Base-by-base conservation (phyloP, 2,888 invertebrate species). In the Diarsia brunnea region DNA sequence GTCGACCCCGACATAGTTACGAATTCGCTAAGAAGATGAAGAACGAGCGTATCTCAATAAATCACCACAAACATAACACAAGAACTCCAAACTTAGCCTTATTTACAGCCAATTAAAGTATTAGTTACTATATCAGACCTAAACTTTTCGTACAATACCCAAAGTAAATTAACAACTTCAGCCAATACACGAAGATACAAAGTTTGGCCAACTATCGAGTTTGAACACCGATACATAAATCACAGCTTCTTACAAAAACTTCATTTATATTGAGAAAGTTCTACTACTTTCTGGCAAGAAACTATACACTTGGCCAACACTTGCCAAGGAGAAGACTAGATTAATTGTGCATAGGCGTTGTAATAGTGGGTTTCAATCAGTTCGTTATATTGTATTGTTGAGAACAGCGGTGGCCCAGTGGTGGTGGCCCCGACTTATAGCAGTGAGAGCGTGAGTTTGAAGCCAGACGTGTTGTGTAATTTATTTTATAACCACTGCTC, bases 171-270 rank as follows among this genome's bases (percentile, higher is more conserved):
- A 76, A 38, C 60, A 61, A 64, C 53, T 53, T 27, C 8, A 53
- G 31, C 27, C 60, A 64, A 65, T 58, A 53, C 58, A 31, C 21
- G 66, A 60, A 53, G 47, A 64, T 73, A 67, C 19, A 67, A 84
- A 84, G 66, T 80, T 71, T n/a, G 31, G 53, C 61, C 47, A 83
- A 82, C 70, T 81, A 68, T 68, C 65, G 47, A 31, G 31, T 66
- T 31, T 60, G 31, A 68, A 53, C 24, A 51, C 31, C 43, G 31
- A 66, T 69, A 72, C 47, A 70, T 80, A 80, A 84, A 72, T 83
- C 83, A 72, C 24, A 45, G 21, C 49, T 58, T 53, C 43, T 60
- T 72, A 69, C 69, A 70, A 82, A 84, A 73, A 84, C 75, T 75
- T 69, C 4, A 60, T 55, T 60, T 61, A 72, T 64, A 55, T 67